Base-by-base conservation (phyloP, 2,113 vertebrate genomes). In the Hystrix cristata region DNA sequence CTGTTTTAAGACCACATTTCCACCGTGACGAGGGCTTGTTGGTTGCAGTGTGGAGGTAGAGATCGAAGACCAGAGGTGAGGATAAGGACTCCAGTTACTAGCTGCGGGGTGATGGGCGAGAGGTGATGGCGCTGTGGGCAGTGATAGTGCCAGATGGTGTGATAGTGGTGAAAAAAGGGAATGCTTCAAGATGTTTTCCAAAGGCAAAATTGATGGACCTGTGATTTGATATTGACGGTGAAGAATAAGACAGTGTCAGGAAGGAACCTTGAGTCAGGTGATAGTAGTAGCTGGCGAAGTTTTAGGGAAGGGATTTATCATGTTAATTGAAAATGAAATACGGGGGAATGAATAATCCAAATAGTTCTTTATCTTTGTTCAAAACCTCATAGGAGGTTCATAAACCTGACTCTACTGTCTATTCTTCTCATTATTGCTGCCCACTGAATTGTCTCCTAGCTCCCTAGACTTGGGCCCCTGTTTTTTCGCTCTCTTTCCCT, bases 141-240 rank as follows among this genome's bases (percentile, higher is more conserved):
- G 23, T 48, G 16, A 5, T 48, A 13, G 6, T 29, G 1, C 13
- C 0, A 12, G 31, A n/a, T 43, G 14, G 10, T 69, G 11, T 19
- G 12, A 16, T 51, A 29, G 43, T 4, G 5, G 2, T n/a, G 31
- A 34, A 19, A 34, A 48, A 60, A 16, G 25, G 15, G 16, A 27
- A 51, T 11, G 2, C 15, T 81, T 82, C 55, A 15, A 25, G 80
- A 57, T 38, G 3, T 10, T 74, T 93, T 89, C 13, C 8, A n/a
- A 48, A 82, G 15, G 53, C 34, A n/a, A 43, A 38, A 43, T 14
- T 46, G 62, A 53, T 43, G 23, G 60, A 29, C 71, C 7, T 55
- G 6, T 21, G 29, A 21, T 72, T 90, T 80, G 27, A 64, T 46
- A 29, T 13, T 34, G 38, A 90, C 29, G 15, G 27, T 84, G 55